Evolutionary conservation across 2,113 vertebrate species (phyloP), one percentile per base, ranked within the genome.

Genomic region (Rissa tridactyla): DNA sequence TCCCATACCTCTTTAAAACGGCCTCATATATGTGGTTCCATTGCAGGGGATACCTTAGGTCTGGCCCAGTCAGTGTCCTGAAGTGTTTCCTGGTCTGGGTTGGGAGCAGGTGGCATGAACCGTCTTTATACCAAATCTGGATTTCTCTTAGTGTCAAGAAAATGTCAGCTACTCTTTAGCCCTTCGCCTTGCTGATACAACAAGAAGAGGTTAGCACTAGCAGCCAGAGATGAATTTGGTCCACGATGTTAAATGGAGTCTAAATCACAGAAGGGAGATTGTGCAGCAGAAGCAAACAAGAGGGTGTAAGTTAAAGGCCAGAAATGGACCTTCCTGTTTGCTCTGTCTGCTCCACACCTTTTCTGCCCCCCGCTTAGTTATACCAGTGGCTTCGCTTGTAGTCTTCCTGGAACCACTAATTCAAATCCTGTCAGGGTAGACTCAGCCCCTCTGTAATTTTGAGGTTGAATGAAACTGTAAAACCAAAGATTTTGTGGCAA

Each of bases 251-350:
- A 34, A 82, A 76, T 32, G 34, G 25, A 87, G 26, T 49, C 70
- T 61, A 57, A 87, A 25, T 82, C 46, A 95, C 73, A 94, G 77
- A 94, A 65, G 85, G 40, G 27, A 32, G 44, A 71, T 69, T 94
- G 86, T 94, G 77, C 49, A 89, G 61, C 72, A 94, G 38, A 71
- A 82, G 49, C 83, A 91, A 88, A 32, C 27, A 55, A 20, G 52
- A 84, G 49, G 54, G n/a, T 76, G 49, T 72, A 91, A 84, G 30
- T 27, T 77, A 46, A 81, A 58, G 65, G 34, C 49, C 73, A 94
- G 94, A 69, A 91, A 94, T 51, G 83, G 88, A 73, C 58, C 36
- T 42, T 91, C 58, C 70, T 95, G 91, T 97, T 95, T 95, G 94
- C 75, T 95, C 64, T 89, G 73, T 57, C 57, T 70, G 91, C 62